Evolutionary conservation across 2,797 vertebrate species (phyloP).

Genomic region (Sebastes glaucus): DNA sequence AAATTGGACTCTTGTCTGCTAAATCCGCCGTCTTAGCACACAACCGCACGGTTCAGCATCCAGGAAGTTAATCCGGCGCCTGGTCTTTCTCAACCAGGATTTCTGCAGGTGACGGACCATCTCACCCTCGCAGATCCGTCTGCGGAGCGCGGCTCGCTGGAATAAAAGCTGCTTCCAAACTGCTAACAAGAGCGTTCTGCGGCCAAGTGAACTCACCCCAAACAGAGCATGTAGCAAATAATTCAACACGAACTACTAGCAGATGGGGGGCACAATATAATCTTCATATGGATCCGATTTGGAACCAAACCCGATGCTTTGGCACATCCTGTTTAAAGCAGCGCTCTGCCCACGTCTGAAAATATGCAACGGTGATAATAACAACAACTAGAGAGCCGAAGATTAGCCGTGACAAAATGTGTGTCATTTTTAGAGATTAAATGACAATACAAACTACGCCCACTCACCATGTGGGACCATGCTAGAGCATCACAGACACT

Average conservation of each 20-base stretch:
- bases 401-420: conserved; percentile 43
- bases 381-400: conserved; percentile 45
- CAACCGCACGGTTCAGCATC: conserved; percentile 60
- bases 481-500: background rate
- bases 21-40: conserved; percentile 49
- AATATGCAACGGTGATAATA: conserved; percentile 51
- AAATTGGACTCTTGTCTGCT: conserved; percentile 54
- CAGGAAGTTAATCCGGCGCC: conserved; percentile 67
- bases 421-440: conserved; percentile 17
- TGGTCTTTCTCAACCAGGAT: conserved; percentile 63
- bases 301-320: conserved; percentile 62
- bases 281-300: conserved; percentile 82
- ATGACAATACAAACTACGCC: background rate
- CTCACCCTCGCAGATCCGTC: conserved; percentile 40
- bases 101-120: conserved; percentile 69
- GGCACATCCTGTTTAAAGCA: conserved; percentile 74
- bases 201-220: conserved; percentile 69
- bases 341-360: conserved; percentile 51
- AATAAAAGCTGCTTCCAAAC: conserved; percentile 60
- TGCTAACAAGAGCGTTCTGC: conserved; percentile 68
- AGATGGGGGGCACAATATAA: conserved; percentile 77
- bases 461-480: background rate
- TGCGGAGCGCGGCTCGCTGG: conserved; percentile 35
- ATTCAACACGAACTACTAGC: conserved; percentile 77
- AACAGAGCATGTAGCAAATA: conserved; percentile 77